Evolutionary conservation across 2,888 invertebrate species (phyloP).

Genomic region (Dryadula phaetusa): DNA sequence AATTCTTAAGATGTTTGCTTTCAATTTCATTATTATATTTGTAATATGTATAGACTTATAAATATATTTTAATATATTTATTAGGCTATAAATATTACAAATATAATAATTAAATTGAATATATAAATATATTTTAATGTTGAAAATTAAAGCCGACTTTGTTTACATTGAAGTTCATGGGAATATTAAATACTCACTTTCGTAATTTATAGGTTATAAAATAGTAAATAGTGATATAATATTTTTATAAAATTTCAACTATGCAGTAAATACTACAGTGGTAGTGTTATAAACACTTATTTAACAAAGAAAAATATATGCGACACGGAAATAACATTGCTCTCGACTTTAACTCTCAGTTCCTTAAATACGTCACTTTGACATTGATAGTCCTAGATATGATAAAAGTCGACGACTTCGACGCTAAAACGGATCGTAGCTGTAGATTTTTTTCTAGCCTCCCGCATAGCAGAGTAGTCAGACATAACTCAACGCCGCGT

Average conservation of each 20-base stretch:
- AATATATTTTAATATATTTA: too few relatives aligned
- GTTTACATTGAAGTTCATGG: slow-evolving; percentile 22
- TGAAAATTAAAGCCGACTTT: slow-evolving; percentile 4
- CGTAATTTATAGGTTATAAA: background rate
- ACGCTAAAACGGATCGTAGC: background rate
- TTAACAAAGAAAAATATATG: background rate
- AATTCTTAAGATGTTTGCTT: too few relatives aligned
- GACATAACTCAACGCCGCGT: too few relatives aligned
- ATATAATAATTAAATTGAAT: too few relatives aligned
- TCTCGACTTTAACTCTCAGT: background rate
- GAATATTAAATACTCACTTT: slow-evolving; percentile 13
- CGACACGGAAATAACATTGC: slow-evolving; percentile 22
- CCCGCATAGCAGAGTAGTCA: too few relatives aligned
- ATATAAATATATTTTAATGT: background rate
- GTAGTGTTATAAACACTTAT: background rate
- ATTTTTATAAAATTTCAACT: background rate
- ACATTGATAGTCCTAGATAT: slow-evolving; percentile 14
- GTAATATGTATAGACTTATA: too few relatives aligned
- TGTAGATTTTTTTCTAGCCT: too few relatives aligned
- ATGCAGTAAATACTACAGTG: background rate
- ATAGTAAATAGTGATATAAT: background rate
- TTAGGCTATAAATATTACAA: too few relatives aligned
- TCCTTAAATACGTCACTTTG: slow-evolving; percentile 19
- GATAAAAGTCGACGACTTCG: background rate
- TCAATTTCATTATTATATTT: too few relatives aligned